A percentile compares a stretch with the other conserved stretches of the same genome.
These are phyloP conservation scores for Rafetus swinhoei DNA, from an alignment of 2,113 vertebrate species.

Conservation along the genomic window DNA sequence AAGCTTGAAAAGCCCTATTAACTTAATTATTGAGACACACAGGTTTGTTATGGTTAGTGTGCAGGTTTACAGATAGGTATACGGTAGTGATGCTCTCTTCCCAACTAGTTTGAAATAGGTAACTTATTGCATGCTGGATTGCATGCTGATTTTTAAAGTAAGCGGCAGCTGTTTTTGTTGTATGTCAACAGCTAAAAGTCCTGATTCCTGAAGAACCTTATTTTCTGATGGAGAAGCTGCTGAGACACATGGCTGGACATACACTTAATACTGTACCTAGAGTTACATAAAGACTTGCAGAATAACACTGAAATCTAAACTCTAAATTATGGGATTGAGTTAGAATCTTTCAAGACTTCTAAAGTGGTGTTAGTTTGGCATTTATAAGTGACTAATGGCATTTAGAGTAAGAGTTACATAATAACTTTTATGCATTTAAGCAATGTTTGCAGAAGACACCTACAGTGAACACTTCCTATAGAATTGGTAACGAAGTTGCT, in stretches of 20 bases:
- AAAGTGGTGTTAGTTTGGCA: conserved; percentile 43
- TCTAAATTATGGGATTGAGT: conserved; percentile 16
- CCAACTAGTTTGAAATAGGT: conserved; percentile 10
- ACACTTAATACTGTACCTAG: neutral
- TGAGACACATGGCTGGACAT: neutral
- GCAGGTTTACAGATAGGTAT: conserved; percentile 71
- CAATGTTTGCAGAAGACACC: neutral
- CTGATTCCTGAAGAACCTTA: neutral
- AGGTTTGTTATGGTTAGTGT: conserved; percentile 62
- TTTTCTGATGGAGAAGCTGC: conserved; percentile 8
- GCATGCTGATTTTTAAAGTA: neutral
- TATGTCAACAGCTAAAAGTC: conserved; percentile 28
- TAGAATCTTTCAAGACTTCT: conserved; percentile 26
- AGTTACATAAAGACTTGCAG: neutral
- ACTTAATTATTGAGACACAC: conserved; percentile 36
- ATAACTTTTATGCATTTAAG: fast-evolving
- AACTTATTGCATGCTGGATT: conserved; percentile 12
- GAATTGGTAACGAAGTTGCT: conserved; percentile 39
- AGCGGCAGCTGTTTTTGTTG: conserved; percentile 24
- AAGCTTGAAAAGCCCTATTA: conserved; percentile 72
- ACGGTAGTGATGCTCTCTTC: conserved; percentile 42
- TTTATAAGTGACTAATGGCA: conserved; percentile 1
- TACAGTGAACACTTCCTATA: fast-evolving
- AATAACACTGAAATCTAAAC: conserved; percentile 30
- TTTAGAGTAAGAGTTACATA: neutral